Evolutionary conservation across 35 echinoderm and acorn worm species (phyloP).

Genomic region (Acanthaster planci): DNA sequence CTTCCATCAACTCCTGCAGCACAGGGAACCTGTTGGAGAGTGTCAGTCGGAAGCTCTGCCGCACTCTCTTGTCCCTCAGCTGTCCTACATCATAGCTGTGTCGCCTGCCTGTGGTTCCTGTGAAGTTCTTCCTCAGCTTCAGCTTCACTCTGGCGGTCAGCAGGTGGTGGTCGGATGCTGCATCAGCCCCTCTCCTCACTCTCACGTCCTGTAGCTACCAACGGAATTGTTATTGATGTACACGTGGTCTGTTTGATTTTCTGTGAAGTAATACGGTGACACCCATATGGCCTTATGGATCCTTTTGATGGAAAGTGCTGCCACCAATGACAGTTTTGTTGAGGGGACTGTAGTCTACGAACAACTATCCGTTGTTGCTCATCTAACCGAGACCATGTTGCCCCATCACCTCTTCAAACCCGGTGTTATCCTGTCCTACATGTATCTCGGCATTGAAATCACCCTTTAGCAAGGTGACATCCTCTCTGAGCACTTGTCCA

Average conservation of each 20-base stretch:
- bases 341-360: constrained; percentile 6
- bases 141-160: constrained; percentile 27
- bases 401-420: constrained; percentile 41
- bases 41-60: neutral
- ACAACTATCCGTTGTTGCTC: constrained; percentile 37
- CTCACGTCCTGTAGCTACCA: constrained; percentile 25
- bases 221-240: constrained; percentile 21
- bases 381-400: constrained; percentile 25
- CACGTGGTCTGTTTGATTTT: constrained; percentile 29
- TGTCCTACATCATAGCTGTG: neutral
- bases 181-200: constrained; percentile 35
- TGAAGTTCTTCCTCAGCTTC: neutral
- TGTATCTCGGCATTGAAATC: constrained; percentile 40
- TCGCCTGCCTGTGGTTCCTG: no score
- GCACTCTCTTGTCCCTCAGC: neutral
- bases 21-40: neutral
- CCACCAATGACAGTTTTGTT: constrained; percentile 12
- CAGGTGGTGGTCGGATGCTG: constrained; percentile 34
- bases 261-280: neutral
- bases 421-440: constrained; percentile 5
- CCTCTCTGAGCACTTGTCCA: neutral
- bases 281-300: constrained; percentile 46
- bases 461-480: constrained; percentile 37
- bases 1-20: neutral
- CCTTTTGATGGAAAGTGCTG: constrained; percentile 20